Conservation (phyloP, 1,140 invertebrate species). For the Heliothis virescens region DNA sequence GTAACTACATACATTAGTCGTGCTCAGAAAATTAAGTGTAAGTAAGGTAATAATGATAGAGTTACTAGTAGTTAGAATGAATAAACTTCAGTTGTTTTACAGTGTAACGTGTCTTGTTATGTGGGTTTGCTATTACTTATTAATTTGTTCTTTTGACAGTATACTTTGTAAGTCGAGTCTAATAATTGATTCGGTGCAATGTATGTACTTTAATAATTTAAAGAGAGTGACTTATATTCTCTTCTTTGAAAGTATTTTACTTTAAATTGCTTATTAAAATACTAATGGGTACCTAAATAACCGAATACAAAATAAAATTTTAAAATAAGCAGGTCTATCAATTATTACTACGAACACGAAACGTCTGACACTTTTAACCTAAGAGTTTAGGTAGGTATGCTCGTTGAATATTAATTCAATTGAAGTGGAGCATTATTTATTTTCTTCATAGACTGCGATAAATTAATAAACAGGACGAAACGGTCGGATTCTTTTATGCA, state of each 20-base stretch:
- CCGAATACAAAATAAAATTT: background rate
- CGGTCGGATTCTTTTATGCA: background rate
- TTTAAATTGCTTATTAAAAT: background rate
- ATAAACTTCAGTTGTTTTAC: background rate
- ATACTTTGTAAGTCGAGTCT: no score
- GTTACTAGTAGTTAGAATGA: background rate
- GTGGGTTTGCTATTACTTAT: background rate
- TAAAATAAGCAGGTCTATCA: conserved; percentile 1
- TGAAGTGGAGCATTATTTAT: conserved; percentile 2
- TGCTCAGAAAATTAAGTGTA: background rate
- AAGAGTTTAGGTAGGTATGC: conserved; percentile 2
- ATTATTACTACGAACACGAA: conserved; percentile 4
- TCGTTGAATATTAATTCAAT: conserved; percentile 24
- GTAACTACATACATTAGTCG: conserved; percentile 22
- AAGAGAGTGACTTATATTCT: no score
- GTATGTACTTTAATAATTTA: no score
- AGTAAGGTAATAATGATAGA: background rate
- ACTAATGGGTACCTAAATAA: background rate
- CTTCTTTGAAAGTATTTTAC: background rate
- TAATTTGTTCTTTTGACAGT: no score
- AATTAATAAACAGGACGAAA: conserved; percentile 3
- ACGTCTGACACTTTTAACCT: conserved; percentile 10
- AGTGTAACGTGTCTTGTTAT: background rate
- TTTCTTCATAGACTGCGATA: background rate
- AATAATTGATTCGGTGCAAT: no score